These are phyloP conservation scores for Leptopterna dolabrata DNA, from an alignment of 2,888 invertebrate species.

Conservation along the genomic window DNA sequence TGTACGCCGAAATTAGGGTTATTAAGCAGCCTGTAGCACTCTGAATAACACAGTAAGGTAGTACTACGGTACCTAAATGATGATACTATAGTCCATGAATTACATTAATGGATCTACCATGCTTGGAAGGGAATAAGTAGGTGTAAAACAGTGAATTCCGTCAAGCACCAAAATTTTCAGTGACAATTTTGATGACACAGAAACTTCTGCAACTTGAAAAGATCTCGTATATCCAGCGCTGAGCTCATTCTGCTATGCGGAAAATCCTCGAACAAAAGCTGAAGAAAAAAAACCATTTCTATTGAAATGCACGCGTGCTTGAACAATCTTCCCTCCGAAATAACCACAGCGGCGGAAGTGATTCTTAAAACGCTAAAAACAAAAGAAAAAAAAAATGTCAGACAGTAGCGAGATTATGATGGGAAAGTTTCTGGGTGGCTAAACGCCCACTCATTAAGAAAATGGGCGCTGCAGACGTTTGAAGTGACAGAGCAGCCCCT, in stretches of 20 bases:
- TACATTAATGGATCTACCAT: too few relatives aligned
- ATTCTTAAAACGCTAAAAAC: conserved; percentile 20
- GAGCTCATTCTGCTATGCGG: not conserved
- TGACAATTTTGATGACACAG: not conserved
- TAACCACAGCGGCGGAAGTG: conserved; percentile 6
- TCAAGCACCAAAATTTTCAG: too few relatives aligned
- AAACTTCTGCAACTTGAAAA: not conserved
- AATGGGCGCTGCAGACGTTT: conserved; percentile 39
- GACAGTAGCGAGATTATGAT: conserved; percentile 35
- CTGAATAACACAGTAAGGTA: too few relatives aligned
- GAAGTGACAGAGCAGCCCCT: conserved; percentile 32
- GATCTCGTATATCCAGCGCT: not conserved
- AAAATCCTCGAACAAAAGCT: not conserved
- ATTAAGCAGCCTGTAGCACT: too few relatives aligned
- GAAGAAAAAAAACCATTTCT: not conserved
- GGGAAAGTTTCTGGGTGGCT: conserved; percentile 47
- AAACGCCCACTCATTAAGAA: conserved; percentile 48
- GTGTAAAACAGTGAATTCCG: too few relatives aligned
- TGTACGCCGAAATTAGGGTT: too few relatives aligned
- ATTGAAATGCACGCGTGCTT: not conserved
- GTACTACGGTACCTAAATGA: too few relatives aligned
- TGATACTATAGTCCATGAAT: too few relatives aligned
- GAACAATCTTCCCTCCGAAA: not conserved
- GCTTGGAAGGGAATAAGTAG: too few relatives aligned
- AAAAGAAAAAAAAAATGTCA: conserved; percentile 14